Conservation (phyloP, 1,140 invertebrate species). For the Drosophila lini region DNA sequence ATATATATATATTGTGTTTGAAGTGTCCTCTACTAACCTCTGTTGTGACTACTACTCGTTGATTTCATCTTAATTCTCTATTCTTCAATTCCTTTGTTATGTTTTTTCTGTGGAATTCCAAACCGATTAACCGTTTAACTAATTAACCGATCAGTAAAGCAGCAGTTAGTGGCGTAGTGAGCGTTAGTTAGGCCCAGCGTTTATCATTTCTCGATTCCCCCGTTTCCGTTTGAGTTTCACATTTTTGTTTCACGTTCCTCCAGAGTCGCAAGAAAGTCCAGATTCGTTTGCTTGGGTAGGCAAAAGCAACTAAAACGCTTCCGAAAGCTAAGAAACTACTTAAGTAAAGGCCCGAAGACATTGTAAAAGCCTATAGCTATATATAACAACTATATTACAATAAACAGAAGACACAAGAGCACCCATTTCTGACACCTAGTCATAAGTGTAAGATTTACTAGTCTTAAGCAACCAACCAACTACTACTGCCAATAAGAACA, state of each 20-base stretch:
- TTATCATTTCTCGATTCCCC: constrained; percentile 38
- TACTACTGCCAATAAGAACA: constrained; percentile 84
- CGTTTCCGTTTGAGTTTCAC: constrained; percentile 32
- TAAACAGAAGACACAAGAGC: constrained; percentile 78
- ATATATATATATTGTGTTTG: constrained; percentile 71
- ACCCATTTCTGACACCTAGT: constrained; percentile 72
- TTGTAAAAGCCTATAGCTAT: constrained; percentile 38
- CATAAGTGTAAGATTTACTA: constrained; percentile 21
- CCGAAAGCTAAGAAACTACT: constrained; percentile 36
- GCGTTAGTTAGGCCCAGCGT: constrained; percentile 42
- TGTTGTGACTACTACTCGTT: constrained; percentile 69
- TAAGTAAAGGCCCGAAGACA: constrained; percentile 35
- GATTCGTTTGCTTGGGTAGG: constrained; percentile 80
- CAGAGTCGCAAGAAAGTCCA: constrained; percentile 55
- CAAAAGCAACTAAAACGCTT: constrained; percentile 55
- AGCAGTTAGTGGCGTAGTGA: constrained; percentile 48
- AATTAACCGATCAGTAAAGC: constrained; percentile 44
- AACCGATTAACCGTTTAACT: constrained; percentile 12
- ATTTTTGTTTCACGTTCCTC: constrained; percentile 46
- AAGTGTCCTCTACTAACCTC: constrained; percentile 76
- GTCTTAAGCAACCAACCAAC: constrained; percentile 28
- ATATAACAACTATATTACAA: constrained; percentile 37
- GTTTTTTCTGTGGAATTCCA: constrained; percentile 10
- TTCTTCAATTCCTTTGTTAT: constrained; percentile 27
- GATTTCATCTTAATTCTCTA: constrained; percentile 47